Evolutionary conservation across 2,113 vertebrate species (phyloP).

Genomic region (Chaenocephalus aceratus): DNA sequence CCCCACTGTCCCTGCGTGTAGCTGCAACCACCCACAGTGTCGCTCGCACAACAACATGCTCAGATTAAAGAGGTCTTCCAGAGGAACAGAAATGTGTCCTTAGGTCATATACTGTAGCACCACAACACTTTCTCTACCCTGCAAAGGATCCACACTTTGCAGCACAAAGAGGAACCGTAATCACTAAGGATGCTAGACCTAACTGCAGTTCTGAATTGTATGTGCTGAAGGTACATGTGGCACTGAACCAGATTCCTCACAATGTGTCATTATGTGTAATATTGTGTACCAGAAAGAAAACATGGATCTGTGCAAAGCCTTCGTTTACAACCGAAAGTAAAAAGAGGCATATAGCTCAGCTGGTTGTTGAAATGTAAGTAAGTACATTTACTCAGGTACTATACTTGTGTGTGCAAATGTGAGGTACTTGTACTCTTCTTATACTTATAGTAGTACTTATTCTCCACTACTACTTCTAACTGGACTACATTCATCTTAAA

Average conservation of each 20-base stretch:
- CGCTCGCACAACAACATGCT: not conserved
- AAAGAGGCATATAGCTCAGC: not conserved
- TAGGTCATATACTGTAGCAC: not conserved
- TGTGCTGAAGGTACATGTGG: not conserved
- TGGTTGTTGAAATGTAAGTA: too few relatives aligned
- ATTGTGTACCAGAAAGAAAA: not conserved
- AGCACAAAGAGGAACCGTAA: conserved; percentile 11
- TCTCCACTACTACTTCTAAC: too few relatives aligned
- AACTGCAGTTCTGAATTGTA: not conserved
- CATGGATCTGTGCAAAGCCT: not conserved
- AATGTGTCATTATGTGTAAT: not conserved
- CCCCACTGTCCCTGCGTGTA: not conserved
- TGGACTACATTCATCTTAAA: too few relatives aligned
- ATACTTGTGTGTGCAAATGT: too few relatives aligned
- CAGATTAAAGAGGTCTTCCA: conserved; percentile 11
- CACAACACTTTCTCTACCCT: not conserved
- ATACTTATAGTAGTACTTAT: too few relatives aligned
- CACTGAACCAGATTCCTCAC: not conserved
- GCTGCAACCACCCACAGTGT: not conserved
- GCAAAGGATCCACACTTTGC: not conserved
- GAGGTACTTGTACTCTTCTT: too few relatives aligned
- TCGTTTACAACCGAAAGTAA: not conserved
- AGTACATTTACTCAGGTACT: too few relatives aligned
- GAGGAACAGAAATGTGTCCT: conserved; percentile 1
- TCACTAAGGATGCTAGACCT: conserved; percentile 8